Evolutionary conservation across 2,113 vertebrate species (phyloP).

Genomic region (Paramisgurnus dabryanus): DNA sequence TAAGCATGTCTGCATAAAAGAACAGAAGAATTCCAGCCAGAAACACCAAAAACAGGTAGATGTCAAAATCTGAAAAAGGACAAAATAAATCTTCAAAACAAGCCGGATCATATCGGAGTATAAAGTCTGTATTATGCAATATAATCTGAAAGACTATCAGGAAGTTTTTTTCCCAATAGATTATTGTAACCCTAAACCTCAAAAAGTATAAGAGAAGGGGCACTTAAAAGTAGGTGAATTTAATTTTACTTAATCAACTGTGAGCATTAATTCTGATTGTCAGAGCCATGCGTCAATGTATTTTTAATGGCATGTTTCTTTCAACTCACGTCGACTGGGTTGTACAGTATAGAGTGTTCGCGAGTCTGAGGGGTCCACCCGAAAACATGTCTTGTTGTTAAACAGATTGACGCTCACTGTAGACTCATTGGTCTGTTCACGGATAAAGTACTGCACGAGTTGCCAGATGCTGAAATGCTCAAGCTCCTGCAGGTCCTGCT

Average conservation of each 20-base stretch:
- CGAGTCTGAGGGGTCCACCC: slow-evolving; percentile 75
- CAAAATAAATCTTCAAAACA: not conserved
- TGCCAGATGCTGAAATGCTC: slow-evolving; percentile 82
- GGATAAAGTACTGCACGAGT: slow-evolving; percentile 78
- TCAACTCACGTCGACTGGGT: slow-evolving; percentile 78
- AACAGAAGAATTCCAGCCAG: slow-evolving; percentile 85
- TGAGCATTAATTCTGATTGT: not conserved
- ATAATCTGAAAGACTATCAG: not conserved
- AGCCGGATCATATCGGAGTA: not conserved
- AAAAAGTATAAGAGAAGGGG: no score
- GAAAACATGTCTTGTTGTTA: slow-evolving; percentile 87
- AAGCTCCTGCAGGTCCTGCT: slow-evolving; percentile 84
- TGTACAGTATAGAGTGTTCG: slow-evolving; percentile 72
- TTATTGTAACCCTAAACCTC: no score
- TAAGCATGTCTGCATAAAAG: slow-evolving; percentile 85
- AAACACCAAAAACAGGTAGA: slow-evolving; percentile 85
- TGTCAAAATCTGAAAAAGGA: slow-evolving; percentile 83
- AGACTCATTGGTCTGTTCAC: slow-evolving; percentile 87
- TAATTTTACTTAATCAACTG: no score
- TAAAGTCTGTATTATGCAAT: not conserved
- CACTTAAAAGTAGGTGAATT: no score
- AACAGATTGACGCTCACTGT: slow-evolving; percentile 83
- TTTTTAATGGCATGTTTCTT: not conserved
- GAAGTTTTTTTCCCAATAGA: not conserved
- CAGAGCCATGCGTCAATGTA: not conserved